phyloP scores from a whole-genome alignment of 1,140 invertebrate genomes.

The Capitella teleta region DNA sequence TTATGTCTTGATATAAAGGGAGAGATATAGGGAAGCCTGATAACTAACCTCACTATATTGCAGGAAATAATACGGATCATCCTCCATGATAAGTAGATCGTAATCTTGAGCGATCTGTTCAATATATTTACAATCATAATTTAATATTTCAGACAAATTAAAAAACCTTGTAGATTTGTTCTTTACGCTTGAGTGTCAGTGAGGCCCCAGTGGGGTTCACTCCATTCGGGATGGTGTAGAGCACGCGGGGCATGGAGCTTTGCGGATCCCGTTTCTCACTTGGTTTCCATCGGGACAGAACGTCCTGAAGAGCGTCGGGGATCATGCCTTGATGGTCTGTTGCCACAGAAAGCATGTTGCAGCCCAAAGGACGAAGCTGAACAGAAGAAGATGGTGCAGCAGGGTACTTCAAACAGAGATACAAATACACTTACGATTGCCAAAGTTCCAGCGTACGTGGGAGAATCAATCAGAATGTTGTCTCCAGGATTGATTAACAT shows the following conservation, averaged over 20 bases:
- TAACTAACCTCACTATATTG: too few relatives aligned
- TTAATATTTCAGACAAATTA: not conserved
- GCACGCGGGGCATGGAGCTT: constrained; percentile 40
- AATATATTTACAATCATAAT: too few relatives aligned
- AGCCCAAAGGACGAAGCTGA: constrained; percentile 1
- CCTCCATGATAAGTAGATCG: too few relatives aligned
- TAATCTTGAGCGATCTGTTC: too few relatives aligned
- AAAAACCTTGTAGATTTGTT: constrained; percentile 53
- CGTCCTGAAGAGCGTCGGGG: not conserved
- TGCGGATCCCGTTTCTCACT: constrained; percentile 19
- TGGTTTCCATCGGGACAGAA: constrained; percentile 22
- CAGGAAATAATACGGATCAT: too few relatives aligned
- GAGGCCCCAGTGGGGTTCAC: constrained; percentile 61
- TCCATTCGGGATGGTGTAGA: constrained; percentile 53
- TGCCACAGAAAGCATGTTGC: constrained; percentile 6
- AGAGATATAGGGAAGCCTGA: too few relatives aligned
- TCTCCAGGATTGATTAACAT: constrained; percentile 10
- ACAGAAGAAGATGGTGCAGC: not conserved
- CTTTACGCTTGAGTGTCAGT: constrained; percentile 53
- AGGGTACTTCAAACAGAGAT: not conserved
- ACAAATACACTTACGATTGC: constrained; percentile 6
- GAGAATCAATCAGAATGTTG: constrained; percentile 8
- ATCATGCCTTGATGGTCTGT: constrained; percentile 10
- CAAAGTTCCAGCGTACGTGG: not conserved
- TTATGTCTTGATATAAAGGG: too few relatives aligned